Evolutionary conservation across 2,888 invertebrate species (phyloP).

Genomic region (Danaus chrysippus): DNA sequence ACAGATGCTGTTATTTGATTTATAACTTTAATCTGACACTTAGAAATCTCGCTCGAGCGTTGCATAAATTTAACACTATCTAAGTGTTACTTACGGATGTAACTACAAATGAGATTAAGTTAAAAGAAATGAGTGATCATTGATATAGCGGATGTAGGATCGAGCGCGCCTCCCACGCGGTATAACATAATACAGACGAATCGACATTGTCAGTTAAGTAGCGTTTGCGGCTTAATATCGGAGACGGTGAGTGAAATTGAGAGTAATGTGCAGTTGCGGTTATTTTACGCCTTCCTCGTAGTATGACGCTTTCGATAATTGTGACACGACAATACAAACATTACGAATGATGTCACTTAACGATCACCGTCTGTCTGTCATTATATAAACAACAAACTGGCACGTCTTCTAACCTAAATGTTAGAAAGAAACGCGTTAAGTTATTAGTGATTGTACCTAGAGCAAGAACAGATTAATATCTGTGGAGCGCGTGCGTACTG

Average conservation of each 20-base stretch:
- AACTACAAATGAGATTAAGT: conserved; percentile 16
- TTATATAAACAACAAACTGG: conserved; percentile 21
- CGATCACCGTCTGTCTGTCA: not conserved
- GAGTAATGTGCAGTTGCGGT: conserved; percentile 23
- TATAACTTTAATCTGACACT: not conserved
- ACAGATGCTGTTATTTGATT: not conserved
- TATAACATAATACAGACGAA: conserved; percentile 21
- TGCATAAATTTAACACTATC: conserved; percentile 6
- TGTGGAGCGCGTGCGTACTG: conserved; percentile 14
- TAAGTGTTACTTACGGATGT: conserved; percentile 6
- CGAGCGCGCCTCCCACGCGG: conserved; percentile 11
- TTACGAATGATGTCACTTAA: not conserved
- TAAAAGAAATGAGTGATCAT: conserved; percentile 20
- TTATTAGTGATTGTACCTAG: conserved; percentile 11
- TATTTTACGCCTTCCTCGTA: conserved; percentile 19
- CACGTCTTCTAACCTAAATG: conserved; percentile 25
- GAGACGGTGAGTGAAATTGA: conserved; percentile 25
- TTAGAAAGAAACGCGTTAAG: conserved; percentile 17
- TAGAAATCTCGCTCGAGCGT: not conserved
- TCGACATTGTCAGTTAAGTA: conserved; percentile 20
- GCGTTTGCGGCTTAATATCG: conserved; percentile 10
- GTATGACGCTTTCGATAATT: conserved; percentile 4
- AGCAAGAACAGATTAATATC: conserved; percentile 22
- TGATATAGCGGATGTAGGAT: conserved; percentile 18
- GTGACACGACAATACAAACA: not conserved